Evolutionary conservation across 2,797 vertebrate genomes (phyloP).

Genomic region (Hafferia zeledoni): DNA sequence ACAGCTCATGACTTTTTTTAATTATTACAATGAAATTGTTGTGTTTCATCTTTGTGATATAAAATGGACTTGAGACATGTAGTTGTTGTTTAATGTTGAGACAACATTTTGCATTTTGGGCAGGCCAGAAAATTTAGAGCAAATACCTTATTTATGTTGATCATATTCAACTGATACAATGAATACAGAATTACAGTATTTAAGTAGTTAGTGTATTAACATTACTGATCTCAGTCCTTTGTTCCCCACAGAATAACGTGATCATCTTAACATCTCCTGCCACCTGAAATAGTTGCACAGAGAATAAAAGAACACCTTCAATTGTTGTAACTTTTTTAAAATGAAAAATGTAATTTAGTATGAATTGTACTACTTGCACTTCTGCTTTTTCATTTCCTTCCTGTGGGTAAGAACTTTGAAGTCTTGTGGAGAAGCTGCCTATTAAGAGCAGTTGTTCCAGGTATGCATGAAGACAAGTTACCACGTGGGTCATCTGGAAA

Average conservation of each 20-base stretch:
- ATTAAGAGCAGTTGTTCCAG: neutral
- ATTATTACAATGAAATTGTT: neutral
- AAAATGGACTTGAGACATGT: neutral
- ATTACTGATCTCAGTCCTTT: neutral
- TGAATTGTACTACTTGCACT: neutral
- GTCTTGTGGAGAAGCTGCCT: neutral
- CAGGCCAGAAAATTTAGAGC: neutral
- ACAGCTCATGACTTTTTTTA: neutral
- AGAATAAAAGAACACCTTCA: neutral
- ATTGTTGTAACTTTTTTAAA: neutral
- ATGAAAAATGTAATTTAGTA: neutral
- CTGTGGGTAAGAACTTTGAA: neutral
- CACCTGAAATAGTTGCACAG: neutral
- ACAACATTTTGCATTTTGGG: neutral
- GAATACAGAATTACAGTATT: neutral
- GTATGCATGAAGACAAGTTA: neutral
- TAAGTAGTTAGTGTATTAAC: neutral
- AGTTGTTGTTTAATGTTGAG: neutral
- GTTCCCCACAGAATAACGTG: neutral
- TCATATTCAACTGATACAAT: neutral
- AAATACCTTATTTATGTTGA: neutral
- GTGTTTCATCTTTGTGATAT: neutral
- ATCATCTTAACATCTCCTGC: neutral
- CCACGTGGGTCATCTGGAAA: neutral
- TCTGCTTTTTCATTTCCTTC: constrained; percentile 7